Evolutionary conservation across 2,113 vertebrate genomes (phyloP).

Genomic region (Oxyura jamaicensis): DNA sequence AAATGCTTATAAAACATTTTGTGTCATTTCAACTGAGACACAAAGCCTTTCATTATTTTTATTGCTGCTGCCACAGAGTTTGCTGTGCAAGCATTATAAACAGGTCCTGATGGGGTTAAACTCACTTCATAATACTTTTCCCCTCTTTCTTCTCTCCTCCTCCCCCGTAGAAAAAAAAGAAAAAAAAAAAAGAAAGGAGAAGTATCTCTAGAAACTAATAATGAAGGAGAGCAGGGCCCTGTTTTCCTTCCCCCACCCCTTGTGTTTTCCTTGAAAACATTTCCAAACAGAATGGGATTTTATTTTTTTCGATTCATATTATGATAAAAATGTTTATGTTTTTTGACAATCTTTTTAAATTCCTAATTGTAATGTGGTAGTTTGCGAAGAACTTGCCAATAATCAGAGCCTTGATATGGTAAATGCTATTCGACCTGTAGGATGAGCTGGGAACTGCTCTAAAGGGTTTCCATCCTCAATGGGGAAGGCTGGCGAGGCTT

Average conservation of each 20-base stretch:
- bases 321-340: background rate
- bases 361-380: background rate
- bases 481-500: background rate
- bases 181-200: background rate
- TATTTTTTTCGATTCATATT: background rate
- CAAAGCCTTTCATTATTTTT: constrained; percentile 36
- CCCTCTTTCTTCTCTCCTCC: background rate
- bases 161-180: background rate
- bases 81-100: constrained; percentile 35
- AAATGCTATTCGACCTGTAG: background rate
- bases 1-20: background rate
- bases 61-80: background rate
- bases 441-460: background rate
- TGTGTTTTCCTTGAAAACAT: background rate
- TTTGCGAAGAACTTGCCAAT: background rate
- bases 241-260: accelerated
- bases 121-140: background rate
- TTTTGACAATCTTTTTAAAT: background rate
- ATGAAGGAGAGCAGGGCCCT: background rate
- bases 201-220: background rate
- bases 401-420: background rate
- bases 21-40: background rate
- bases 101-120: constrained; percentile 24
- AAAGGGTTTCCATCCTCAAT: background rate
- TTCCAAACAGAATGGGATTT: background rate